Percentiles rank a stretch among this genome's conserved stretches.
phyloP scores from a whole-genome alignment of 2,113 vertebrate species.

The Apus apus region DNA sequence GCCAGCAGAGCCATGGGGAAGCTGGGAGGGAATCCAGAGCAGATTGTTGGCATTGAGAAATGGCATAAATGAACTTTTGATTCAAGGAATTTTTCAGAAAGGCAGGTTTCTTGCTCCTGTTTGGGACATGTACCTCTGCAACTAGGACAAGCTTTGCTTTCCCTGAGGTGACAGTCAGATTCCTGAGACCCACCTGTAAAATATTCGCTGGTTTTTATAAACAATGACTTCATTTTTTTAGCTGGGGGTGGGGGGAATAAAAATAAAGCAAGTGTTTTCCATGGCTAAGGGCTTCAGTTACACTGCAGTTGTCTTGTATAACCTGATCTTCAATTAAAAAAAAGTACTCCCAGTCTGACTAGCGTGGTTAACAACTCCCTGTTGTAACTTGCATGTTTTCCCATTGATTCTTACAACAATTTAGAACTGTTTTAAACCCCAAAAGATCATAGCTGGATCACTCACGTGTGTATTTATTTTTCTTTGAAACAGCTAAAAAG shows the following conservation, averaged over 20 bases:
- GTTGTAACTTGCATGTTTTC: not conserved
- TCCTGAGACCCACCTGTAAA: not conserved
- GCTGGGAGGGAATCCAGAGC: not conserved
- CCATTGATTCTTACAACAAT: not conserved
- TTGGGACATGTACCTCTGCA: not conserved
- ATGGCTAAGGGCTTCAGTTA: constrained; percentile 20
- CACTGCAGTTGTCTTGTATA: constrained; percentile 37
- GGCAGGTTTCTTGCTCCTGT: not conserved
- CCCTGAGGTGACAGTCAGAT: not conserved
- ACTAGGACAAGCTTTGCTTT: not conserved
- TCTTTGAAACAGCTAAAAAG: not conserved
- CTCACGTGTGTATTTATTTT: not conserved
- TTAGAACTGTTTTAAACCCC: not conserved
- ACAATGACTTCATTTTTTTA: constrained; percentile 22
- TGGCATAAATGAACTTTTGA: not conserved
- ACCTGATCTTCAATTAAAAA: constrained; percentile 15
- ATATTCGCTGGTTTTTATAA: constrained; percentile 5
- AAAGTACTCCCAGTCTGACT: not conserved
- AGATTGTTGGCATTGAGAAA: not conserved
- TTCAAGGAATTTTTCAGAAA: not conserved
- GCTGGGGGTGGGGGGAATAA: not conserved
- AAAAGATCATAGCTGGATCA: not conserved
- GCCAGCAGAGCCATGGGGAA: not conserved
- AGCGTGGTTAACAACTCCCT: not conserved
- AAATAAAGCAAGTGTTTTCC: not conserved